Base-by-base conservation (phyloP, 2,797 vertebrate genomes). In the Sebastes steindachneri region DNA sequence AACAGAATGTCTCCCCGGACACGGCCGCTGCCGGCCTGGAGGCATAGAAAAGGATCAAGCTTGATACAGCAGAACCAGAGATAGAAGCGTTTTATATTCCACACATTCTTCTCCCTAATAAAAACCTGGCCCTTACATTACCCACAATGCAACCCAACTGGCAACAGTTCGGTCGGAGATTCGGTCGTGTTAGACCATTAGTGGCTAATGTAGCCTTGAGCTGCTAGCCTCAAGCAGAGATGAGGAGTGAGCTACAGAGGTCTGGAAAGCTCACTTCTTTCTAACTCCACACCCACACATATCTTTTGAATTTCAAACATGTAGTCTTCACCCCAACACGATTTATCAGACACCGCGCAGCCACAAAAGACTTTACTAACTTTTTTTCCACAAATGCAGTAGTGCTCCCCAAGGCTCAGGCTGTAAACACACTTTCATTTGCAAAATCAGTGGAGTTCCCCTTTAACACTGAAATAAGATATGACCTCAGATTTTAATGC, bases 351-450 rank as follows among this genome's bases (percentile, higher is more conserved):
- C 29, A 68, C 41, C 15, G 2, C 0, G 2, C 28, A 5, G 58
- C 26, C 29, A 25, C 59, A 37, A 45, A 23, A 45, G 8, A 37
- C 19, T 35, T 26, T 26, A 48, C 11, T 5, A 41, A 68, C 29
- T 29, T 63, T 51, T 29, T 17, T 9, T 51, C 15, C 19, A 31
- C 33, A 57, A 41, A 12, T 69, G 45, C 53, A 54, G 25, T 7
- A 7, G 54, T 9, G 11, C 53, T 29, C 33, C 58, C 9, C 4
- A 51, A 29, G 19, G 65, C 48, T 21, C 17, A 25, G 19, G 64
- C 48, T 21, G 29, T 59, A 21, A 71, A 78, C 66, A 81, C 19
- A 55, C 55, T 51, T 63, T 57, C 9, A 55, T 72, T 59, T 81
- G 62, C 41, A 41, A 66, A 76, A 45, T 28, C 25, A n/a, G 35